A percentile compares a stretch with the other conserved stretches of the same genome.
Evolutionary conservation across 2,888 invertebrate species (phyloP).

Genomic region (Melipona beecheii): DNA sequence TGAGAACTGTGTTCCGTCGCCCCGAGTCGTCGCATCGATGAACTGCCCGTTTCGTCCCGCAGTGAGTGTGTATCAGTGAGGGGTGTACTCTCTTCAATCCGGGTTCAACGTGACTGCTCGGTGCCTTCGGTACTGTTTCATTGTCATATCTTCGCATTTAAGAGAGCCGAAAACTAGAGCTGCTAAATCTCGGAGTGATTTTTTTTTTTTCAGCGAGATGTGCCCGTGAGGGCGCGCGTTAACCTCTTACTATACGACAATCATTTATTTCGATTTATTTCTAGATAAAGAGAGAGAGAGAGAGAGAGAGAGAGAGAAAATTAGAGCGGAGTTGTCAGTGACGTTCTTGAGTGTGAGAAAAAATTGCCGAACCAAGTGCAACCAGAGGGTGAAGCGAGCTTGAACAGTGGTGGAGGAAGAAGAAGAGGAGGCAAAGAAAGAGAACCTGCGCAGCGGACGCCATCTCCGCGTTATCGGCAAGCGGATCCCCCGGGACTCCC

Average conservation of each 20-base stretch:
- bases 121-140: background rate
- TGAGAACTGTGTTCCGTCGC: constrained; percentile 18
- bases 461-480: constrained; percentile 84
- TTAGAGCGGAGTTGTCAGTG: constrained; percentile 31
- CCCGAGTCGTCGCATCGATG: constrained; percentile 22
- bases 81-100: constrained; percentile 28
- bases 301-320: no score
- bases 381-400: constrained; percentile 40
- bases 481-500: constrained; percentile 84
- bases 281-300: no score
- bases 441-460: constrained; percentile 78
- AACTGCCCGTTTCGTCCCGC: constrained; percentile 8
- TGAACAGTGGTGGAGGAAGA: constrained; percentile 51
- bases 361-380: constrained; percentile 11
- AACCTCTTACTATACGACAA: constrained; percentile 31
- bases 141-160: background rate
- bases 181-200: constrained; percentile 16
- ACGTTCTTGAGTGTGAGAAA: constrained; percentile 29
- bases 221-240: constrained; percentile 62
- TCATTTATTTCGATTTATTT: constrained; percentile 10
- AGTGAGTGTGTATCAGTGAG: constrained; percentile 67
- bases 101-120: constrained; percentile 24
- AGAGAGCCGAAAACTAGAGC: background rate
- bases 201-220: constrained; percentile 45
- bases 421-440: constrained; percentile 64